Evolutionary conservation across 2,797 vertebrate genomes (phyloP).

Genomic region (Chromis chromis): DNA sequence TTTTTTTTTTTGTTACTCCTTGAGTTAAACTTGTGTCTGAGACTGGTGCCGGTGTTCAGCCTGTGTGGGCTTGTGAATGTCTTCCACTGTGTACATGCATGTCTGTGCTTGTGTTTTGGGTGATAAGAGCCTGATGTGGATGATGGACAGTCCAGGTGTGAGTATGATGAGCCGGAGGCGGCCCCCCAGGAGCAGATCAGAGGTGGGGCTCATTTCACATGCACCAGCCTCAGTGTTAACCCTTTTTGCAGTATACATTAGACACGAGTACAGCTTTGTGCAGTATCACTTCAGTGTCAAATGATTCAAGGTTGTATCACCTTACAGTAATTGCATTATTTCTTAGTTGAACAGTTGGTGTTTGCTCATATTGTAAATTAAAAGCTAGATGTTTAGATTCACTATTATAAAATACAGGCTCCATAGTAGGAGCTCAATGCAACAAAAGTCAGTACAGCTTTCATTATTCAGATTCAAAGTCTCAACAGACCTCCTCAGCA

Average conservation of each 20-base stretch:
- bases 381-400: too few species aligned
- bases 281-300: too few species aligned
- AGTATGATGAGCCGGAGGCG: slow-evolving; percentile 78
- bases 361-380: too few species aligned
- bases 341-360: too few species aligned
- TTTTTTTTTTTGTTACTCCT: slow-evolving; percentile 1
- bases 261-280: too few species aligned
- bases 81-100: slow-evolving; percentile 68
- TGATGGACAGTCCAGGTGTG: slow-evolving; percentile 79
- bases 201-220: slow-evolving; percentile 78
- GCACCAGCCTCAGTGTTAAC: slow-evolving; percentile 28
- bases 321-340: too few species aligned
- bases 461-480: too few species aligned
- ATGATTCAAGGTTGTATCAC: too few species aligned
- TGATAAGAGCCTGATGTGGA: slow-evolving; percentile 83
- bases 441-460: too few species aligned
- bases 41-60: slow-evolving; percentile 47
- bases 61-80: slow-evolving; percentile 71
- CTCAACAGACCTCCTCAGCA: too few species aligned
- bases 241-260: slow-evolving; percentile 1
- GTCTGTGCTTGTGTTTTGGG: slow-evolving; percentile 80
- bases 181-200: slow-evolving; percentile 67
- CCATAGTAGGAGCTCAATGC: too few species aligned
- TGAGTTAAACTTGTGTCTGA: slow-evolving; percentile 21
- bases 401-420: too few species aligned